phyloP scores from a whole-genome alignment of 2,113 vertebrate species.

The Mohoua ochrocephala region DNA sequence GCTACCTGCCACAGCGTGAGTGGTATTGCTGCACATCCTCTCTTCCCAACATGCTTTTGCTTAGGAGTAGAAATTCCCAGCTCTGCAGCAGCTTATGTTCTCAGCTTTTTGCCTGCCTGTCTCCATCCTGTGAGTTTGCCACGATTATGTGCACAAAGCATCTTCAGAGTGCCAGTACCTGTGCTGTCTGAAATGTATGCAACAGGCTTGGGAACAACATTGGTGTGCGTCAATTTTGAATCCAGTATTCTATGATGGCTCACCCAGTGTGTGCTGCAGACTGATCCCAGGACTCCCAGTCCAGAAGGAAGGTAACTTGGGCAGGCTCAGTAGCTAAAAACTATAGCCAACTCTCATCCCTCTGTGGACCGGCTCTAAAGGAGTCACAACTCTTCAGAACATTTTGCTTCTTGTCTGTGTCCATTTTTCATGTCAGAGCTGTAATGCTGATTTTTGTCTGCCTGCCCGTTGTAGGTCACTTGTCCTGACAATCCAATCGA shows the following conservation, averaged over 20 bases:
- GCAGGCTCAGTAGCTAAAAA: neutral
- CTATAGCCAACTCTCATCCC: neutral
- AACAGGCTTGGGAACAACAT: neutral
- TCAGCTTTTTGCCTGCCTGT: neutral
- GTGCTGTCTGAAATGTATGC: neutral
- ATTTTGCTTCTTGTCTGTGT: neutral
- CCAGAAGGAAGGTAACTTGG: neutral
- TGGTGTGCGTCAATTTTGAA: neutral
- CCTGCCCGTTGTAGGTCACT: neutral
- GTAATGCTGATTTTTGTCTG: neutral
- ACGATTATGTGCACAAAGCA: neutral
- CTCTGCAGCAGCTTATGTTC: neutral
- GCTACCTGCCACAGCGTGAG: conserved; percentile 84
- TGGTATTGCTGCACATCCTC: neutral
- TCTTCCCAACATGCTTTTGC: neutral
- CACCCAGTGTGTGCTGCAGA: neutral
- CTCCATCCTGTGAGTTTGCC: neutral
- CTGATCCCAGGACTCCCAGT: neutral
- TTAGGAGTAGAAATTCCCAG: neutral
- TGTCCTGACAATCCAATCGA: neutral
- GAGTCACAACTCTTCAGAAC: neutral
- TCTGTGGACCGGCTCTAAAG: neutral
- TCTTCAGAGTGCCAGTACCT: neutral
- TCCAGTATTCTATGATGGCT: neutral
- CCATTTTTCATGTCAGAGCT: neutral